phyloP scores from a whole-genome alignment of 2,113 vertebrate species.

The Ondatra zibethicus region DNA sequence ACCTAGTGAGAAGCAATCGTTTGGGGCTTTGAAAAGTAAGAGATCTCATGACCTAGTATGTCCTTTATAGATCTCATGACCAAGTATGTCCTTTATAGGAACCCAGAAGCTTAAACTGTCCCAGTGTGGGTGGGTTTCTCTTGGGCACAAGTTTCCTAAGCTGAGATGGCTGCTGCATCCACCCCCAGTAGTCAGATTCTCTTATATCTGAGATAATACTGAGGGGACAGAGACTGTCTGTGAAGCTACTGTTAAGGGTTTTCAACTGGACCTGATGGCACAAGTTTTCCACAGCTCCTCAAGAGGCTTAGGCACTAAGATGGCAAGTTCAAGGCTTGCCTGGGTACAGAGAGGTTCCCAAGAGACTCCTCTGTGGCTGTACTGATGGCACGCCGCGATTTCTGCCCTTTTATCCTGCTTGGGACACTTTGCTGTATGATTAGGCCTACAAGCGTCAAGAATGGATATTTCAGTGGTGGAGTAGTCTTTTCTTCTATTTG shows the following conservation, averaged over 20 bases:
- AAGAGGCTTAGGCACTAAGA: not conserved
- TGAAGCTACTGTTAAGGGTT: not conserved
- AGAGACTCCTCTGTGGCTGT: not conserved
- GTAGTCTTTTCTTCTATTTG: not conserved
- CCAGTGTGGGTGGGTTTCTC: not conserved
- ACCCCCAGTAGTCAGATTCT: not conserved
- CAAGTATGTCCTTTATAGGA: not conserved
- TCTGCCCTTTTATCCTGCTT: not conserved
- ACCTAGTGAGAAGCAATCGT: not conserved
- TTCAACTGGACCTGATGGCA: not conserved
- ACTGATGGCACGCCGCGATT: not conserved
- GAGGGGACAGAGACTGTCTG: not conserved
- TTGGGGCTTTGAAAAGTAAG: not conserved
- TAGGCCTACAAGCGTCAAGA: not conserved
- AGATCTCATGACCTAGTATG: not conserved
- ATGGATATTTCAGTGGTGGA: not conserved
- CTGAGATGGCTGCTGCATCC: not conserved
- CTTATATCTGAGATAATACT: not conserved
- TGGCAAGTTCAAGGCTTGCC: not conserved
- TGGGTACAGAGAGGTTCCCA: not conserved
- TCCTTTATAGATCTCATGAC: not conserved
- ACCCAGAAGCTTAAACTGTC: not conserved
- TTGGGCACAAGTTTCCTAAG: not conserved
- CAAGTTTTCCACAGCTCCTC: not conserved
- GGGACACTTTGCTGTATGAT: not conserved